phyloP scores from a whole-genome alignment of 2,888 invertebrate species.

The Chloromyia formosa region DNA sequence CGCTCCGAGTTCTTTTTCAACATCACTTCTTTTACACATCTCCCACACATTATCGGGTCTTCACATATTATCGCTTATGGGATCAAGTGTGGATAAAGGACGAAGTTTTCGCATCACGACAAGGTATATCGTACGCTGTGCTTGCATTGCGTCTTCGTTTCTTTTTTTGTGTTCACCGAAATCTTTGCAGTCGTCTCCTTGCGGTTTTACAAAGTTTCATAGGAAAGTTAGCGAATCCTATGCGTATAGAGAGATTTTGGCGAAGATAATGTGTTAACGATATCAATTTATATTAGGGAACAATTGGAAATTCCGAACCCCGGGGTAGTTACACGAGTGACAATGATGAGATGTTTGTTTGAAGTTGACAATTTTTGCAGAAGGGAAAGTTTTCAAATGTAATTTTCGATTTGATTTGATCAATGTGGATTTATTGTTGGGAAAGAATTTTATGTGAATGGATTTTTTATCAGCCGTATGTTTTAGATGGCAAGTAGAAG shows the following conservation, averaged over 20 bases:
- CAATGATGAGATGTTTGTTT: too few relatives aligned
- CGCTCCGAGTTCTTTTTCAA: neutral
- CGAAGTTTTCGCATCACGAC: conserved; percentile 8
- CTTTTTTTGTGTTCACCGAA: too few relatives aligned
- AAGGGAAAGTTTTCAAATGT: too few relatives aligned
- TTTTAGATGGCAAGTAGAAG: too few relatives aligned
- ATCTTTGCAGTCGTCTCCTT: conserved; percentile 11
- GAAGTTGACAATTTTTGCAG: too few relatives aligned
- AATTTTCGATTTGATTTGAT: too few relatives aligned
- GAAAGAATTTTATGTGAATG: too few relatives aligned
- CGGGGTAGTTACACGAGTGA: too few relatives aligned
- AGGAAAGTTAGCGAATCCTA: conserved; percentile 25
- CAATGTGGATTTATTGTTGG: too few relatives aligned
- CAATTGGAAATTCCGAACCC: conserved; percentile 16
- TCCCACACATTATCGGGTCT: conserved; percentile 16
- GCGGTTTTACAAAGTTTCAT: conserved; percentile 10
- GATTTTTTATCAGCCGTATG: too few relatives aligned
- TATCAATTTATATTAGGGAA: conserved; percentile 32
- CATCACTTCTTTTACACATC: neutral
- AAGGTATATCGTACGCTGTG: neutral
- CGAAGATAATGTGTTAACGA: conserved; percentile 34
- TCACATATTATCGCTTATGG: conserved; percentile 38
- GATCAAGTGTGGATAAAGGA: conserved; percentile 27
- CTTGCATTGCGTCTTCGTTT: too few relatives aligned
- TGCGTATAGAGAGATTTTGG: conserved; percentile 2